These are phyloP conservation scores for Thera britannica DNA, from an alignment of 2,888 invertebrate species.

Conservation along the genomic window DNA sequence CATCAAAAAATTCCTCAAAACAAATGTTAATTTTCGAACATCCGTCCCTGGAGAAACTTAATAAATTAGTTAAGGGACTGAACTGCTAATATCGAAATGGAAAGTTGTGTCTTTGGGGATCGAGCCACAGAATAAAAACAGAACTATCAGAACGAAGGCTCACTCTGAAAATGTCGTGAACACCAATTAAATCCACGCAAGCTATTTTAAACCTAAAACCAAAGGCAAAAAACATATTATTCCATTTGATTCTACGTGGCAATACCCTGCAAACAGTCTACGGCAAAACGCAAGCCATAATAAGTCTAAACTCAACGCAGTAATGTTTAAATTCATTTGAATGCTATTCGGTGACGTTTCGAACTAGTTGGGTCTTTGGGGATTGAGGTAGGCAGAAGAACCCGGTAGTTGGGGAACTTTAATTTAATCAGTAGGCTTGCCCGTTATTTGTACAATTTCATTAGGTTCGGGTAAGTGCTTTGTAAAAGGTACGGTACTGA, in stretches of 20 bases:
- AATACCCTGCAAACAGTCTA: not conserved
- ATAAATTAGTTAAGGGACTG: conserved; percentile 53
- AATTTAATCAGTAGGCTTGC: conserved; percentile 34
- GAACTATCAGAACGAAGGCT: not conserved
- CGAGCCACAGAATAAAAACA: conserved; percentile 29
- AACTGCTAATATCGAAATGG: conserved; percentile 56
- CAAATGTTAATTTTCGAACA: conserved; percentile 45
- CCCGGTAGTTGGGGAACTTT: conserved; percentile 30
- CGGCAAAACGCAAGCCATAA: conserved; percentile 5
- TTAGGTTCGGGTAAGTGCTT: conserved; percentile 25
- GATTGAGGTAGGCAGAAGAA: conserved; percentile 30
- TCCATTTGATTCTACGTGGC: conserved; percentile 1
- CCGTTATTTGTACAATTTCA: conserved; percentile 33
- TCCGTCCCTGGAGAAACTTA: conserved; percentile 46
- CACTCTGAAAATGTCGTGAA: conserved; percentile 9
- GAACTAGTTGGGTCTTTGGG: conserved; percentile 41
- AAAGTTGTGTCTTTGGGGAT: conserved; percentile 45
- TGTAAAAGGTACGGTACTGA: conserved; percentile 15
- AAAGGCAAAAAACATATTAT: conserved; percentile 16
- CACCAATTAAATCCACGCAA: not conserved
- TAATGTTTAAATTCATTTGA: conserved; percentile 12
- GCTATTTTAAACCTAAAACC: conserved; percentile 20
- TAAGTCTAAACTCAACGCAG: conserved; percentile 12
- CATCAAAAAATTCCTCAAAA: conserved; percentile 33
- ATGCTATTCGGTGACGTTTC: not conserved